Percentiles rank a stretch among this genome's conserved stretches.
Conservation (phyloP, 2,113 vertebrate genomes). For the Rissa tridactyla region DNA sequence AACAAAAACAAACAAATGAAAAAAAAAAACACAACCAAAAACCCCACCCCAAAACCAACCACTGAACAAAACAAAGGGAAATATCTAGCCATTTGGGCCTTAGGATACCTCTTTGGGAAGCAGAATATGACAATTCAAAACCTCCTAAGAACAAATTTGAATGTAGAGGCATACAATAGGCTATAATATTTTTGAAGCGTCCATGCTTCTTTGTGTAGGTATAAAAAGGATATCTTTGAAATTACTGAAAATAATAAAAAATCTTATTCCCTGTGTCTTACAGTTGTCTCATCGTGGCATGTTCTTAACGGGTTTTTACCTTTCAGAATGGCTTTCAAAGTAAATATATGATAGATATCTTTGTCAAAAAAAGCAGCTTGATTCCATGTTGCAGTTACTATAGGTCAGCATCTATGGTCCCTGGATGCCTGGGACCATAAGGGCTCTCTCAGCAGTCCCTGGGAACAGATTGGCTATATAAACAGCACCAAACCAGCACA, state of each 20-base stretch:
- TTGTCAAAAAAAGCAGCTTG: constrained; percentile 30
- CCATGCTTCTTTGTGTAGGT: neutral
- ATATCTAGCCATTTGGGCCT: neutral
- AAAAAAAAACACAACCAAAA: too few relatives aligned
- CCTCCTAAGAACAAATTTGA: neutral
- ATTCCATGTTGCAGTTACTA: constrained; percentile 13
- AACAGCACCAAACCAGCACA: constrained; percentile 37
- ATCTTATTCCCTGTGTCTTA: neutral
- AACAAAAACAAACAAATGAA: neutral
- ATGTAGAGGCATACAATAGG: neutral
- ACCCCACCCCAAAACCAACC: neutral
- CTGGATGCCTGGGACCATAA: constrained; percentile 25
- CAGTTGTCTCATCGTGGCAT: fast-evolving
- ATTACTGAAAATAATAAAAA: neutral
- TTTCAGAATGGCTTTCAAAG: neutral
- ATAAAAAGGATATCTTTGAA: neutral
- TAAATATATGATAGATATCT: constrained; percentile 30
- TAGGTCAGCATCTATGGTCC: constrained; percentile 35
- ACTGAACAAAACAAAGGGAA: neutral
- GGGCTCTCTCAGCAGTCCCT: constrained; percentile 49
- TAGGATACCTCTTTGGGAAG: neutral
- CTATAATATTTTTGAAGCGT: neutral
- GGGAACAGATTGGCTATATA: constrained; percentile 50
- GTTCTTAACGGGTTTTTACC: neutral
- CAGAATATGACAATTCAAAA: neutral